phyloP scores from a whole-genome alignment of 2,113 vertebrate species.

The Osmerus mordax region DNA sequence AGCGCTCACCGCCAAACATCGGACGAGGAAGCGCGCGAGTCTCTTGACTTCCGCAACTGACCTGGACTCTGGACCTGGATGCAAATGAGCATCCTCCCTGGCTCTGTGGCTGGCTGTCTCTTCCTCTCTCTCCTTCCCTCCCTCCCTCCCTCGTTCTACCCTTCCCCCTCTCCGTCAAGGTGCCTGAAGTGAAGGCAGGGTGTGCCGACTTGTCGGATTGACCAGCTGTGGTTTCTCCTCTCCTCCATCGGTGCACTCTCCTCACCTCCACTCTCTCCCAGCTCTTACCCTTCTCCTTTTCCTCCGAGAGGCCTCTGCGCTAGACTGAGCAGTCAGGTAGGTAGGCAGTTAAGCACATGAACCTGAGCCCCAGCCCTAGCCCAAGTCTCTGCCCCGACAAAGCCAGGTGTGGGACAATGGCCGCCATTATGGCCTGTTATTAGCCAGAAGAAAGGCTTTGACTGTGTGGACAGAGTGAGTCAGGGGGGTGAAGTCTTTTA shows the following conservation, averaged over 20 bases:
- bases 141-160: background rate
- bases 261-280: background rate
- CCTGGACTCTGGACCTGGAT: conserved; percentile 35
- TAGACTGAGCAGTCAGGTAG: conserved; percentile 14
- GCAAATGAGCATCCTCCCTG: conserved; percentile 9
- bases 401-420: conserved; percentile 32
- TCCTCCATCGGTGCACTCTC: background rate
- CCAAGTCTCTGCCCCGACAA: background rate
- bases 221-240: background rate
- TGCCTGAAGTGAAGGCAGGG: too few relatives aligned
- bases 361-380: conserved; percentile 28
- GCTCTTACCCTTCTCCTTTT: background rate
- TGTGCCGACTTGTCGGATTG: too few relatives aligned
- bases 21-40: too few relatives aligned
- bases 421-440: conserved; percentile 27
- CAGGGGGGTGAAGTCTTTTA: background rate
- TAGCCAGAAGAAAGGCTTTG: conserved; percentile 15
- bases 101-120: background rate
- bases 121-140: background rate
- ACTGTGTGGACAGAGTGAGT: background rate
- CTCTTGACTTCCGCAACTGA: background rate
- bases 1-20: background rate
- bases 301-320: background rate
- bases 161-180: background rate
- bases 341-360: background rate